phyloP scores from a whole-genome alignment of 2,797 vertebrate species.

The Mormyrus proboscirostris region DNA sequence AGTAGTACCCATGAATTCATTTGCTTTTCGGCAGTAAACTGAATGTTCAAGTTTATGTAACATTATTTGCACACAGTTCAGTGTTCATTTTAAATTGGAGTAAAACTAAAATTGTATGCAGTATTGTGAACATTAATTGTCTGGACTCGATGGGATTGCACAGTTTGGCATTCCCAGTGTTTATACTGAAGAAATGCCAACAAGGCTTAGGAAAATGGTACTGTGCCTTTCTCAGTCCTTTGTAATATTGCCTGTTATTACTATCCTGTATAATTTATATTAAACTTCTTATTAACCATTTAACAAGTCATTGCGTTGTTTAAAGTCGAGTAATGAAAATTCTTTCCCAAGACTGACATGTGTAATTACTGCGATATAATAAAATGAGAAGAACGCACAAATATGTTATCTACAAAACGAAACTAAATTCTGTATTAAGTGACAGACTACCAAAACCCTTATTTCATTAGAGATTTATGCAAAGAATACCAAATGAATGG shows the following conservation, averaged over 20 bases:
- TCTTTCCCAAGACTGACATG: neutral
- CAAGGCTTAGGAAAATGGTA: neutral
- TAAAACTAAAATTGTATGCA: neutral
- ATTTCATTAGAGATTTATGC: neutral
- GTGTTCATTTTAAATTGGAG: neutral
- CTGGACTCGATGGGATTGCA: neutral
- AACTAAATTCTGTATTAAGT: neutral
- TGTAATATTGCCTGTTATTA: neutral
- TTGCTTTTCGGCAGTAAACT: conserved; percentile 13
- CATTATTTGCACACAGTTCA: neutral
- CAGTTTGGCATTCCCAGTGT: neutral
- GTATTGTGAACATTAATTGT: neutral
- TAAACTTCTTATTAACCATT: neutral
- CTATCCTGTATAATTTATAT: neutral
- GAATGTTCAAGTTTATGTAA: neutral
- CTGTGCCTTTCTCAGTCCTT: neutral
- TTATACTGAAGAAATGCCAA: neutral
- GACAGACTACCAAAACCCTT: neutral
- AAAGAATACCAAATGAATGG: neutral
- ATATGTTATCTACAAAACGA: neutral
- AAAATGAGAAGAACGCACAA: neutral
- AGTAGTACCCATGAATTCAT: conserved; percentile 43
- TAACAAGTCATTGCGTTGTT: neutral
- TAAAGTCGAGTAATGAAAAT: neutral
- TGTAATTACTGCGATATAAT: neutral